Base-by-base conservation (phyloP, 1,140 invertebrate species). In the Ceratina japonica region DNA sequence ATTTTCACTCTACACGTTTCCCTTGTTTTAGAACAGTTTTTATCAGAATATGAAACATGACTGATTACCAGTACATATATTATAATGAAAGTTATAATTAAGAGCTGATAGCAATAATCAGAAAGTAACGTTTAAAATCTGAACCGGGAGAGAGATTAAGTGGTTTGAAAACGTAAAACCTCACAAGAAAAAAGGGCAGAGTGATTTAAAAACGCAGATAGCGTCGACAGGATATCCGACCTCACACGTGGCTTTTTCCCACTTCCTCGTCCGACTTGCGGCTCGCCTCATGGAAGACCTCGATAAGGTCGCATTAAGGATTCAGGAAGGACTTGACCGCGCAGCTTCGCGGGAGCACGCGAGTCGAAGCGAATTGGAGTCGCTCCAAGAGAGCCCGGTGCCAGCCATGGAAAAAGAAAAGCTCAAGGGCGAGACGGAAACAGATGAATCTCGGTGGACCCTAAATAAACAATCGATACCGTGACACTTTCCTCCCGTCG, bases 231-330 rank as follows among this genome's bases (percentile, higher is more conserved):
- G 52, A 70, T 37, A 27, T 37, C 31, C 52, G 52, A 37, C 52
- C 27, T 70, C 24, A 70, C 51, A 20, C 51, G 72, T 65, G 72
- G 22, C 54, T 24, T 18, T 61, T 61, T 51, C n/a, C 56, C 37
- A n/a, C 68, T 77, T 77, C 68, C 68, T 71, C 56, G 56, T 70
- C 22, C 54, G 71, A 49, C 22, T n/a, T 64, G 20, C 22, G 22
- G 56, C 27, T 56, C 22, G 52, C 56, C 65, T 69, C 56, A 20
- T 13, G 68, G 18, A 22, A 79, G 76, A 74, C 76, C 70, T 79
- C 72, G 68, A 64, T 68, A 71, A 80, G 77, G 72, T 78, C 75
- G 78, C 59, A 56, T 69, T 76, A 70, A 76, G 82, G 82, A 84
- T 76, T 76, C 71, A 63, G 56, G 31, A 82, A 73, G 52, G 58